phyloP scores from a whole-genome alignment of 2,888 invertebrate genomes.

The Crossocerus cetratus region DNA sequence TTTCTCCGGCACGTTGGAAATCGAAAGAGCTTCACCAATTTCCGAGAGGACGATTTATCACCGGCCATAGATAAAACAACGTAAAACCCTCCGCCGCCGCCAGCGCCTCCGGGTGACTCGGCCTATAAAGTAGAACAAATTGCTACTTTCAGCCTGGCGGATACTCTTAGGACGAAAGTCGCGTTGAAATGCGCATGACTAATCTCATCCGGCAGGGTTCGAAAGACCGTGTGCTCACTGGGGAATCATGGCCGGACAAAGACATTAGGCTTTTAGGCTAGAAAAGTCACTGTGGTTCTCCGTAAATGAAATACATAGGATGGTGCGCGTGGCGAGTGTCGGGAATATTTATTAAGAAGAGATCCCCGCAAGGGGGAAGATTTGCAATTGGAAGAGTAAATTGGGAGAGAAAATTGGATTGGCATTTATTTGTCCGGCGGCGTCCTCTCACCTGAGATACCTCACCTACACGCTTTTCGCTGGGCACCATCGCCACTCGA shows the following conservation, averaged over 20 bases:
- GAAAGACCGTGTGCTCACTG: constrained; percentile 1
- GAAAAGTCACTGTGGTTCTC: no score
- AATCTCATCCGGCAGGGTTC: constrained; percentile 39
- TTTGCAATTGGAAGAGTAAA: constrained; percentile 11
- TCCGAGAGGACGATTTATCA: no score
- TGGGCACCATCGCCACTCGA: constrained; percentile 3
- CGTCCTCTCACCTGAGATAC: constrained; percentile 32
- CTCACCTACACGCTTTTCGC: constrained; percentile 32
- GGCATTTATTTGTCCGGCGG: no score
- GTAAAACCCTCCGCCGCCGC: no score
- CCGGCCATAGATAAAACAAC: no score
- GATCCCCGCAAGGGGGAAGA: neutral
- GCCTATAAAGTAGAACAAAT: constrained; percentile 41
- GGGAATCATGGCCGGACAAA: no score
- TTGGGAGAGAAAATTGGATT: constrained; percentile 23
- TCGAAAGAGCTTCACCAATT: no score
- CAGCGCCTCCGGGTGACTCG: no score
- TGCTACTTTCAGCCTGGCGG: constrained; percentile 12
- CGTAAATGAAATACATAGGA: no score
- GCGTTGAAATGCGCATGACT: constrained; percentile 50
- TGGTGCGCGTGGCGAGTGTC: no score
- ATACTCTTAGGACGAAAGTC: constrained; percentile 24
- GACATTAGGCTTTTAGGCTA: no score
- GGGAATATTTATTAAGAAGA: neutral
- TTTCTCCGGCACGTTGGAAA: no score